Conservation (phyloP, 2,888 invertebrate genomes). For the Xylota segnis region DNA sequence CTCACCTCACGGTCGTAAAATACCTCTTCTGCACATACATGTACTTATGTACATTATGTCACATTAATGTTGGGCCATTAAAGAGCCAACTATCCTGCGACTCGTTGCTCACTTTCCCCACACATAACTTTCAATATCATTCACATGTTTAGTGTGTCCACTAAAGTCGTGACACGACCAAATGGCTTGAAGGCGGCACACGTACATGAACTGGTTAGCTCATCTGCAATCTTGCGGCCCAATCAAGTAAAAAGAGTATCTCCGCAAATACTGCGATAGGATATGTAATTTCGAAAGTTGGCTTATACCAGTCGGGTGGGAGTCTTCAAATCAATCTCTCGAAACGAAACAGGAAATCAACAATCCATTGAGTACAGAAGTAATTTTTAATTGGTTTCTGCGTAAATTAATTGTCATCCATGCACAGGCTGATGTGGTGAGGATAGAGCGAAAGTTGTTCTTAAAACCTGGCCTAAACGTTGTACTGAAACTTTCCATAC, state of each 20-base stretch:
- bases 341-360: conserved; percentile 27
- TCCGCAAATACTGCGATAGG: conserved; percentile 1
- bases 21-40: conserved; percentile 37
- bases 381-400: conserved; percentile 31
- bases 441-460: conserved; percentile 31
- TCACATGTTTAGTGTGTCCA: conserved; percentile 52
- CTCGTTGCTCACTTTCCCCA: conserved; percentile 59
- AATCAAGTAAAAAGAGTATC: neutral
- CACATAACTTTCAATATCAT: conserved; percentile 50
- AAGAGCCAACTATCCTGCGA: conserved; percentile 55
- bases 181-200: conserved; percentile 36
- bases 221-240: conserved; percentile 36
- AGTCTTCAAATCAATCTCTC: neutral
- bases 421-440: neutral
- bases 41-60: conserved; percentile 66
- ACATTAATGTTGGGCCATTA: conserved; percentile 63
- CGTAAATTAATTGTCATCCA: conserved; percentile 17
- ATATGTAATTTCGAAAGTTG: conserved; percentile 31
- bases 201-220: conserved; percentile 47
- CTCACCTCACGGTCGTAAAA: conserved; percentile 46
- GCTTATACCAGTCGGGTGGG: conserved; percentile 20
- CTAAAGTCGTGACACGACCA: conserved; percentile 56
- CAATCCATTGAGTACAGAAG: neutral
- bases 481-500: neutral
- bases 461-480: neutral